These are phyloP conservation scores for Camponotus floridanus DNA, from an alignment of 1,140 invertebrate species.

Conservation along the genomic window DNA sequence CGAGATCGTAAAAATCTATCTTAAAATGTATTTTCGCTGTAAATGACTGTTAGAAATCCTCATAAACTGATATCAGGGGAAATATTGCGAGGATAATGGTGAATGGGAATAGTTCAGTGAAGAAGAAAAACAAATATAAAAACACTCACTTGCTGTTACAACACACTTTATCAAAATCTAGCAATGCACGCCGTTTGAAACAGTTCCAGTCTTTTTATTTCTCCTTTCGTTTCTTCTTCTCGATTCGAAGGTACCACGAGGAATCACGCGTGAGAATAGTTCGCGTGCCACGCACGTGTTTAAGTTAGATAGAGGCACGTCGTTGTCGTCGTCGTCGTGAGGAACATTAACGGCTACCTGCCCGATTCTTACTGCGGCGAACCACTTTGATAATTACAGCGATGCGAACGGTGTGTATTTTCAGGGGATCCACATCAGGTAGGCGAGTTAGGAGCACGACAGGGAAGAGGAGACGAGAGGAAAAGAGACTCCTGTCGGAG, in stretches of 20 bases:
- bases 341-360: slow-evolving; percentile 52
- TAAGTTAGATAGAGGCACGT: slow-evolving; percentile 17
- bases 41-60: neutral
- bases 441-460: neutral
- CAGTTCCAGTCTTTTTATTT: slow-evolving; percentile 11
- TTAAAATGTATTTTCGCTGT: neutral
- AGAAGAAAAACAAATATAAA: slow-evolving; percentile 25
- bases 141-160: slow-evolving; percentile 53
- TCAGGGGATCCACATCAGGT: slow-evolving; percentile 31
- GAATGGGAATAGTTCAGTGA: neutral
- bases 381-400: slow-evolving; percentile 59
- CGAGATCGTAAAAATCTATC: neutral
- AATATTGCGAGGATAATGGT: slow-evolving; percentile 37
- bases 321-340: slow-evolving; percentile 19
- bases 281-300: slow-evolving; percentile 1
- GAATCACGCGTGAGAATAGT: slow-evolving; percentile 32
- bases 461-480: neutral
- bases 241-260: slow-evolving; percentile 15
- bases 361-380: slow-evolving; percentile 53
- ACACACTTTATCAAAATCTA: slow-evolving; percentile 60
- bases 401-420: slow-evolving; percentile 54
- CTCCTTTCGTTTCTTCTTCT: too few relatives aligned
- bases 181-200: slow-evolving; percentile 13
- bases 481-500: neutral
- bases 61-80: slow-evolving; percentile 12